Percentiles rank a stretch among this genome's conserved stretches.
phyloP scores from a whole-genome alignment of 35 echinoderm and acorn worm genomes.

The Eucidaris tribuloides region DNA sequence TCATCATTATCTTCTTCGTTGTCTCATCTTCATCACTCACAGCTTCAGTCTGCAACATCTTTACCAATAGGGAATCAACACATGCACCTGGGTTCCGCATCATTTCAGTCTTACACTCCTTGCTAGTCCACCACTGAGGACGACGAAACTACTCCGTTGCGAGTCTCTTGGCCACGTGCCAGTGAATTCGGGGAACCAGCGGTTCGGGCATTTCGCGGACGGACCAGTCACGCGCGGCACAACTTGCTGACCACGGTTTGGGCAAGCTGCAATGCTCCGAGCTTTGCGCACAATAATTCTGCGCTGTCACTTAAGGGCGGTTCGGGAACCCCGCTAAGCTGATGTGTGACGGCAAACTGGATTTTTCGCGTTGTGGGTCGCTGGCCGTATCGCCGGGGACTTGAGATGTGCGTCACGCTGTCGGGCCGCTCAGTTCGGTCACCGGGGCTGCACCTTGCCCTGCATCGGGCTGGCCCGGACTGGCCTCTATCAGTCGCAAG shows the following conservation, averaged over 20 bases:
- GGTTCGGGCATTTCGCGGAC: conserved; percentile 6
- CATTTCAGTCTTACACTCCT: not conserved
- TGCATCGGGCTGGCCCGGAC: not conserved
- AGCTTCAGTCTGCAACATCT: not conserved
- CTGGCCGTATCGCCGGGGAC: not conserved
- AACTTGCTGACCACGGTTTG: not conserved
- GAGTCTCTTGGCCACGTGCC: not conserved
- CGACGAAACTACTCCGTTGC: conserved; percentile 1
- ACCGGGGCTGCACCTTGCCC: not conserved
- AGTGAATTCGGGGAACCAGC: conserved; percentile 9
- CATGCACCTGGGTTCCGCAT: not conserved
- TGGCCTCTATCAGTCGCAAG: conserved; percentile 37
- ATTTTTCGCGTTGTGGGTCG: not conserved
- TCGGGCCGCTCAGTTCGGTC: not conserved
- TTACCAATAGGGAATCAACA: no score
- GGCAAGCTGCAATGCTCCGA: not conserved
- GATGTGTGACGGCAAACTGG: not conserved
- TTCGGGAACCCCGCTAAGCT: not conserved
- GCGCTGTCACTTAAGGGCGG: not conserved
- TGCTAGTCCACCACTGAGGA: not conserved
- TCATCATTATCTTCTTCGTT: conserved; percentile 20
- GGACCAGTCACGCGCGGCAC: conserved; percentile 8
- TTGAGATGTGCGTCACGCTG: not conserved
- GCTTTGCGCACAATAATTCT: not conserved
- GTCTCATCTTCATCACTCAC: not conserved